phyloP scores from a whole-genome alignment of 2,797 vertebrate species.

The Carapus acus region DNA sequence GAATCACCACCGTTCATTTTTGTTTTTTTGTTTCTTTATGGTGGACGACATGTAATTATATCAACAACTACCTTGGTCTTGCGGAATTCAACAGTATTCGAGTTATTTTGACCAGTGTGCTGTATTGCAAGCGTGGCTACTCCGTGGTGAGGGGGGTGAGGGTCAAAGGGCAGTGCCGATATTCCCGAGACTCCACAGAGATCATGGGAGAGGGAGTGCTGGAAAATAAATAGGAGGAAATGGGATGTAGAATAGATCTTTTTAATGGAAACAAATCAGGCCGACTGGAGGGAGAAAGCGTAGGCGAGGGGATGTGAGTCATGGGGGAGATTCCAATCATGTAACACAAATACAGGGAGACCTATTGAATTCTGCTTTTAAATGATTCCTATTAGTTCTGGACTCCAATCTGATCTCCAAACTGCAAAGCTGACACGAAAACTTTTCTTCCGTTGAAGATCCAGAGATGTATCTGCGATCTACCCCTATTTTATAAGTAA shows the following conservation, averaged over 20 bases:
- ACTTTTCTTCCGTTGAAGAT: background rate
- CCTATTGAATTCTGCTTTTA: background rate
- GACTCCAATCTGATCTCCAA: background rate
- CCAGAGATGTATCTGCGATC: background rate
- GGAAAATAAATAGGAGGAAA: background rate
- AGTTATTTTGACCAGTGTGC: background rate
- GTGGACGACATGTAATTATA: too few species aligned
- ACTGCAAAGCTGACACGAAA: background rate
- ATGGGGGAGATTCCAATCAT: background rate
- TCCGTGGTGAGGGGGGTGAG: conserved; percentile 12
- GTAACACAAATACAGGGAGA: background rate
- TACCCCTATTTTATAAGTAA: too few species aligned
- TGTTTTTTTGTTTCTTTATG: too few species aligned
- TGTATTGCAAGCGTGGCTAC: conserved; percentile 5
- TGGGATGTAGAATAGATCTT: background rate
- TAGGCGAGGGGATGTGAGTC: conserved; percentile 1
- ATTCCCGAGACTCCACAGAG: background rate
- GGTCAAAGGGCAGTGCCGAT: conserved; percentile 36
- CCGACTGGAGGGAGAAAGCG: background rate
- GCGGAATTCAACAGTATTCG: too few species aligned
- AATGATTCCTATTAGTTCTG: background rate
- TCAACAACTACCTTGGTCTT: too few species aligned
- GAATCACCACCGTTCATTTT: too few species aligned
- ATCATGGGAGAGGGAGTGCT: conserved; percentile 5
- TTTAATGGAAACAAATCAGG: background rate